Conservation (phyloP, 2,113 vertebrate species). For the Menura novaehollandiae region DNA sequence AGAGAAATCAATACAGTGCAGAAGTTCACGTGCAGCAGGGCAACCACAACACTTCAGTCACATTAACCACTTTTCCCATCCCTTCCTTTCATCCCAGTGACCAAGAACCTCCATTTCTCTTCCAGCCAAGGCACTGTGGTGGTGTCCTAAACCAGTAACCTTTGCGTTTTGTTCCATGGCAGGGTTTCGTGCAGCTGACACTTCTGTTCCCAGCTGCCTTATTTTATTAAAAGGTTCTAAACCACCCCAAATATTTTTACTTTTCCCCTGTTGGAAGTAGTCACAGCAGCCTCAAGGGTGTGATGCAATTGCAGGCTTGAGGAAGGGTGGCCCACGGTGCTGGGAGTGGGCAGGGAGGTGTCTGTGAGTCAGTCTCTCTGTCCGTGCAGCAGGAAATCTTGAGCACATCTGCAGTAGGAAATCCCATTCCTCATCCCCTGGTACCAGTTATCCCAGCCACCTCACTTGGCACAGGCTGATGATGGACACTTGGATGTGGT, state of each 20-base stretch:
- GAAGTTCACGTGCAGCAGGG: not conserved
- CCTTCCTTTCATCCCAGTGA: not conserved
- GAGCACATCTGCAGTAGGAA: constrained; percentile 2
- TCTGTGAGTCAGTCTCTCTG: constrained; percentile 22
- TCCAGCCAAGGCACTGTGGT: not conserved
- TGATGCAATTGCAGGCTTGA: not conserved
- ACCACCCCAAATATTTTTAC: not conserved
- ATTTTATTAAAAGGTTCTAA: not conserved
- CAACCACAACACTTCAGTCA: not conserved
- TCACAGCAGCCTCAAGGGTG: not conserved
- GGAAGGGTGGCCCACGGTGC: not conserved
- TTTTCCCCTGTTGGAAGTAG: not conserved
- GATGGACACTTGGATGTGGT: not conserved
- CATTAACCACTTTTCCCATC: not conserved
- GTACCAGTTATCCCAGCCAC: not conserved
- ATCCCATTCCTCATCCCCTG: not conserved
- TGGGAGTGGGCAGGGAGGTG: not conserved
- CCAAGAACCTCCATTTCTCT: not conserved
- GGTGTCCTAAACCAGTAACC: not conserved
- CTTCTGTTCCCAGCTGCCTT: not conserved
- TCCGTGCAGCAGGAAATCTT: not conserved
- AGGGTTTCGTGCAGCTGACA: not conserved
- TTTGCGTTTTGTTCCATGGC: not conserved
- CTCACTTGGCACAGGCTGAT: not conserved
- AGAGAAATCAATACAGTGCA: not conserved